phyloP scores from a whole-genome alignment of 2,888 invertebrate genomes.

The Drosophila quinaria region DNA sequence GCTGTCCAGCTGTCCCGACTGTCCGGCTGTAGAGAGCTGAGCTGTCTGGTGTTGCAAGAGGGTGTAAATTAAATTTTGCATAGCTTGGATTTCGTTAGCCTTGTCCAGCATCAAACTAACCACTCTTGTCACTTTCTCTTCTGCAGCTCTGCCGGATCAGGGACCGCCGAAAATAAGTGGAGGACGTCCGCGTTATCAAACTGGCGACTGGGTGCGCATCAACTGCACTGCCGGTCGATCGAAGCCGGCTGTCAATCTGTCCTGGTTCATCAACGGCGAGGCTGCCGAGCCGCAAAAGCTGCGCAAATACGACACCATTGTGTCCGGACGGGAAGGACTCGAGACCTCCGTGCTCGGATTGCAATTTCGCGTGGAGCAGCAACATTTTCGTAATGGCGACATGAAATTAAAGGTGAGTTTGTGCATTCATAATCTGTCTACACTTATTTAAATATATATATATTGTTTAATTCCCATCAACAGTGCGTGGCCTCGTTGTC shows the following conservation, averaged over 20 bases:
- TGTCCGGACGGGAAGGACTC: conserved; percentile 88
- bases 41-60: conserved; percentile 32
- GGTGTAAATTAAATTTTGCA: conserved; percentile 75
- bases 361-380: conserved; percentile 89
- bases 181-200: conserved; percentile 87
- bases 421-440: too few relatives aligned
- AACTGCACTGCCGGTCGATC: conserved; percentile 89
- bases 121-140: conserved; percentile 18
- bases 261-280: conserved; percentile 88
- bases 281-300: conserved; percentile 85
- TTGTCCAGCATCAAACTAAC: conserved; percentile 35
- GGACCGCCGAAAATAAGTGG: conserved; percentile 88
- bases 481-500: conserved; percentile 90
- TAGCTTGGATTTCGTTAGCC: conserved; percentile 52
- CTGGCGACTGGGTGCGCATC: conserved; percentile 88
- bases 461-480: background rate
- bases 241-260: conserved; percentile 87
- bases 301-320: conserved; percentile 86
- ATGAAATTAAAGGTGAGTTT: conserved; percentile 89
- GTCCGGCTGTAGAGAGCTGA: background rate
- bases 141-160: conserved; percentile 87
- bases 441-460: too few relatives aligned
- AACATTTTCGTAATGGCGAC: conserved; percentile 90
- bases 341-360: conserved; percentile 90
- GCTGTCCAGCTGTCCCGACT: conserved; percentile 1